A percentile compares a stretch with the other conserved stretches of the same genome.
Conservation (phyloP, 2,888 invertebrate genomes). For the Netelia fuscicornis region DNA sequence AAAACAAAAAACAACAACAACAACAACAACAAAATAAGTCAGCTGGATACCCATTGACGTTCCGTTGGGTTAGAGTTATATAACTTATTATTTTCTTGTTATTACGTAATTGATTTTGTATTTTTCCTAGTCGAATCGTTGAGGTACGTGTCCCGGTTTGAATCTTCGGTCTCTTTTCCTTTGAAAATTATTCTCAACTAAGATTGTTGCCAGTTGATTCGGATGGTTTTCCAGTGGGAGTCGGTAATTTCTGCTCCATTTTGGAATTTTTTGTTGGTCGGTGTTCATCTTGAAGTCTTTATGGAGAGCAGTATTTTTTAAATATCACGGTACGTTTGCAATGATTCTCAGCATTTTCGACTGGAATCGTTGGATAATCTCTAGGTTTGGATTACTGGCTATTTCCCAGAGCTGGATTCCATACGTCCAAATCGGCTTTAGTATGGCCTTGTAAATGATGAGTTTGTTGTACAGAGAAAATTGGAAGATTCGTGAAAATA, state of each 20-base stretch:
- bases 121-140: neutral
- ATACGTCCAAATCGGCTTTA: slow-evolving; percentile 53
- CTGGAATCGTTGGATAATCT: slow-evolving; percentile 21
- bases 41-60: neutral
- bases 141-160: no score
- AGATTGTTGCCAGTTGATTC: no score
- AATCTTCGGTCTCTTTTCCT: no score
- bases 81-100: slow-evolving; percentile 1
- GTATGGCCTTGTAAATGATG: slow-evolving; percentile 51
- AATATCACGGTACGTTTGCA: neutral
- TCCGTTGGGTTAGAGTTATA: neutral
- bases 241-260: no score
- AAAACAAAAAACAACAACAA: no score
- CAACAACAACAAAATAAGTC: no score
- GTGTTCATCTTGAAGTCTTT: slow-evolving; percentile 7
- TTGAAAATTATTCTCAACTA: no score
- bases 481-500: slow-evolving; percentile 28
- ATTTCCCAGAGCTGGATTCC: slow-evolving; percentile 42
- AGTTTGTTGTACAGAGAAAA: slow-evolving; percentile 46
- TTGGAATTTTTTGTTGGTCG: neutral
- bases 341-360: slow-evolving; percentile 42
- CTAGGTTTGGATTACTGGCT: slow-evolving; percentile 34
- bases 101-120: neutral
- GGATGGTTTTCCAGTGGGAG: no score
- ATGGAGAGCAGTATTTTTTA: neutral